Percentiles rank a stretch among this genome's conserved stretches.
These are phyloP conservation scores for Astyanax mexicanus DNA, from an alignment of 2,797 vertebrate species.

Conservation along the genomic window DNA sequence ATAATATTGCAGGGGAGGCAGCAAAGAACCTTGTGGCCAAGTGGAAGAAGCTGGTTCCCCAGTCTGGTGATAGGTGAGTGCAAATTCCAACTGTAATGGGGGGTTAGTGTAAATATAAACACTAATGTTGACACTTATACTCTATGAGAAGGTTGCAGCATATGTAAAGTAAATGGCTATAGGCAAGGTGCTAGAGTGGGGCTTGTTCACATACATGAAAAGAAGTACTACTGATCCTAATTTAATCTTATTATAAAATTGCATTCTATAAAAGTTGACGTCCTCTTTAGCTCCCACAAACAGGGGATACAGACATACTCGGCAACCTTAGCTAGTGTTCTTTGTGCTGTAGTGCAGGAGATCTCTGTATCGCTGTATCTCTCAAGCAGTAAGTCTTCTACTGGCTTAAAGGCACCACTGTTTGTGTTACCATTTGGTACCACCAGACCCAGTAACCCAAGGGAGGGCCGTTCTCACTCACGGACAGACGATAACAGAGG, in stretches of 20 bases:
- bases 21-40: constrained; percentile 91
- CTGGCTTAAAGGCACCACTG: not conserved
- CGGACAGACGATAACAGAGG: constrained; percentile 55
- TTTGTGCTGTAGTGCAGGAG: not conserved
- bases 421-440: not conserved
- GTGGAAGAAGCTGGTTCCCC: constrained; percentile 98
- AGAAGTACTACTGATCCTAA: not conserved
- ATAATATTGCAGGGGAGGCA: constrained; percentile 86
- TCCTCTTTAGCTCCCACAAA: not conserved
- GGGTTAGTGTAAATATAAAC: not conserved
- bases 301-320: no score
- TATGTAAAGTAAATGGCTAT: not conserved
- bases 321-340: not conserved
- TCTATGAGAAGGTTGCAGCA: no score
- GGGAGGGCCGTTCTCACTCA: constrained; percentile 68
- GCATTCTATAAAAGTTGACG: not conserved
- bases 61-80: constrained; percentile 85
- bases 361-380: not conserved
- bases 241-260: constrained; percentile 4
- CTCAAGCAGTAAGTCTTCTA: not conserved
- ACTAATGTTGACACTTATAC: no score
- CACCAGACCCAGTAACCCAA: constrained; percentile 70
- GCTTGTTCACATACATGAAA: not conserved
- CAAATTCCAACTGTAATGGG: not conserved
- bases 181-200: not conserved